Evolutionary conservation across 2,888 invertebrate genomes (phyloP), one percentile per base, ranked within the genome.

Genomic region (Erebia ligea): DNA sequence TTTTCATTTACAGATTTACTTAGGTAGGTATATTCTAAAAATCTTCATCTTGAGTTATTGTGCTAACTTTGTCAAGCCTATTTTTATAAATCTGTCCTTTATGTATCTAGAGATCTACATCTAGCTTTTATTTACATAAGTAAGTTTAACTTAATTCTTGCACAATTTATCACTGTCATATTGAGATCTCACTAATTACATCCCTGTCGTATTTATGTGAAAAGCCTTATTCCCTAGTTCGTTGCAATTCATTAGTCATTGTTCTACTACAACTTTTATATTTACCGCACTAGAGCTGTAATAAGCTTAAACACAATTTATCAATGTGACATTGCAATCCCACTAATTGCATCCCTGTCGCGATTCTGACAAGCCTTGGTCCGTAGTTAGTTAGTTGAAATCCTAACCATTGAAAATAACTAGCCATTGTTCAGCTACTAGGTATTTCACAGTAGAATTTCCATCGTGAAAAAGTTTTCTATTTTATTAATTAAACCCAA

Each of bases 401-500:
- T n/a, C n/a, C n/a, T n/a, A n/a, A n/a, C n/a, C n/a, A n/a, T n/a
- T n/a, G n/a, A n/a, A n/a, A n/a, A n/a, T n/a, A n/a, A n/a, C 25
- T 57, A 57, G 57, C 13, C 57, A 13, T 13, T 21, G 56, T 57
- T 6, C 25, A 34, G 2, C 15, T 54, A 54, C n/a, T 13, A n/a
- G n/a, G n/a, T n/a, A 42, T 59, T 59, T 40, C n/a, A 59, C 40
- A 9, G 59, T 1, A 40, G 17, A 57, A 57, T 40, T 59, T 40
- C 4, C 42, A 40, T 17, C 40, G 57, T n/a, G 34, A 59, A 42
- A 15, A 34, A 59, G 5, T 59, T n/a, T 58, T n/a, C 40, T 40
- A 9, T n/a, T 40, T 59, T 59, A 42, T 10, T n/a, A n/a, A n/a
- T 6, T 34, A 6, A 34, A 34, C 34, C n/a, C 34, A 6, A 34